Conservation (phyloP, 2,888 invertebrate genomes). For the Allygus modestus region DNA sequence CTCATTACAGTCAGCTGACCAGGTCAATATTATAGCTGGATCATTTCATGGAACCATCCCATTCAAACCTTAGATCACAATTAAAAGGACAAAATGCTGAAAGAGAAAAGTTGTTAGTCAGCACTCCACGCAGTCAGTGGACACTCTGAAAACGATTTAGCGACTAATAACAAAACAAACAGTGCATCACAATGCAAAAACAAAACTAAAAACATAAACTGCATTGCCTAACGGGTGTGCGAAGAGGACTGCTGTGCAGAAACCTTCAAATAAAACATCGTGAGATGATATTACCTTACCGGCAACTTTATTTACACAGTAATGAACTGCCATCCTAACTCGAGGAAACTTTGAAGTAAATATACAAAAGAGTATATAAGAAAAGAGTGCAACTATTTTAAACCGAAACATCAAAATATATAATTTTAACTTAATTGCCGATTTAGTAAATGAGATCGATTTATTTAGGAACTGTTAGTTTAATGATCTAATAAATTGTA, state of each 20-base stretch:
- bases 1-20: too few species aligned
- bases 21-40: too few species aligned
- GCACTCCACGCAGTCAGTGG: conserved; percentile 26
- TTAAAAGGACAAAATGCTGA: conserved; percentile 69
- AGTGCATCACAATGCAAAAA: conserved; percentile 65
- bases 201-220: conserved; percentile 61
- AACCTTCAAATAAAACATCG: conserved; percentile 56
- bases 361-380: too few species aligned
- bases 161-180: conserved; percentile 60
- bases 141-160: conserved; percentile 58
- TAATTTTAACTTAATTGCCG: too few species aligned
- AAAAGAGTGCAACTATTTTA: too few species aligned
- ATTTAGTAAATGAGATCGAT: too few species aligned
- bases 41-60: too few species aligned
- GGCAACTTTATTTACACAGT: conserved; percentile 55
- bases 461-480: too few species aligned
- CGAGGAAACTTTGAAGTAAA: background rate
- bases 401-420: too few species aligned
- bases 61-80: background rate
- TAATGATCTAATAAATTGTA: too few species aligned
- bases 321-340: conserved; percentile 47
- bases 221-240: conserved; percentile 63
- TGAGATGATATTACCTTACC: conserved; percentile 57
- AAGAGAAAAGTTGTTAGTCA: conserved; percentile 55
- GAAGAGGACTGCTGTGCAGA: conserved; percentile 59